Conservation (phyloP, 2,797 vertebrate species). For the Harpagifer antarcticus region DNA sequence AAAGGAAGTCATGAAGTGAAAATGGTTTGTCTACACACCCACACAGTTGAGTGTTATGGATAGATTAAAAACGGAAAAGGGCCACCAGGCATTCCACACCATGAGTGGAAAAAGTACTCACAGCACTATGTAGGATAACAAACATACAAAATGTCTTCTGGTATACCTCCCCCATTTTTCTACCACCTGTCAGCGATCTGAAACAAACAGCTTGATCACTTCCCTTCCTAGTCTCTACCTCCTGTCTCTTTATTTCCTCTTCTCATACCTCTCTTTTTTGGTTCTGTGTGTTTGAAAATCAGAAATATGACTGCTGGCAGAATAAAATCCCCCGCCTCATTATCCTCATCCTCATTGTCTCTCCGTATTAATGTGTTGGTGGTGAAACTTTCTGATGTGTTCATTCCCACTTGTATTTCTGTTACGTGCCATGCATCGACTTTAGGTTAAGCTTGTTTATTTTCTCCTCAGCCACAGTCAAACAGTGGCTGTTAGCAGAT, state of each 20-base stretch:
- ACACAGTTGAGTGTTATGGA: slow-evolving; percentile 50
- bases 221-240: slow-evolving; percentile 40
- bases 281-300: slow-evolving; percentile 28
- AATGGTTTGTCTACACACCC: slow-evolving; percentile 45
- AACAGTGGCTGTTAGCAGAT: slow-evolving; percentile 1
- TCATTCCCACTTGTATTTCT: slow-evolving; percentile 42
- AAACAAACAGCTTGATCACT: slow-evolving; percentile 65
- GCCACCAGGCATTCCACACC: slow-evolving; percentile 58
- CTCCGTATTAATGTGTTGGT: slow-evolving; percentile 31
- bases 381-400: slow-evolving; percentile 49
- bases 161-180: slow-evolving; percentile 41
- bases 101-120: slow-evolving; percentile 39
- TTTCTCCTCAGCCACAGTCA: slow-evolving; percentile 1
- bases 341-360: slow-evolving; percentile 55
- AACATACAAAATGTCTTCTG: slow-evolving; percentile 50
- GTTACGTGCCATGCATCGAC: slow-evolving; percentile 19
- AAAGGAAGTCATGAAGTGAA: slow-evolving; percentile 60
- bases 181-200: slow-evolving; percentile 64
- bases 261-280: slow-evolving; percentile 23
- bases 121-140: slow-evolving; percentile 56
- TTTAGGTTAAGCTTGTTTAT: slow-evolving; percentile 44
- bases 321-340: slow-evolving; percentile 53
- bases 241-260: slow-evolving; percentile 47
- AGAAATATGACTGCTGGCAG: slow-evolving; percentile 51
- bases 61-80: slow-evolving; percentile 60